A percentile compares a stretch with the other conserved stretches of the same genome.
Conservation (phyloP, 2,888 invertebrate species). For the Rotaria sp. region DNA sequence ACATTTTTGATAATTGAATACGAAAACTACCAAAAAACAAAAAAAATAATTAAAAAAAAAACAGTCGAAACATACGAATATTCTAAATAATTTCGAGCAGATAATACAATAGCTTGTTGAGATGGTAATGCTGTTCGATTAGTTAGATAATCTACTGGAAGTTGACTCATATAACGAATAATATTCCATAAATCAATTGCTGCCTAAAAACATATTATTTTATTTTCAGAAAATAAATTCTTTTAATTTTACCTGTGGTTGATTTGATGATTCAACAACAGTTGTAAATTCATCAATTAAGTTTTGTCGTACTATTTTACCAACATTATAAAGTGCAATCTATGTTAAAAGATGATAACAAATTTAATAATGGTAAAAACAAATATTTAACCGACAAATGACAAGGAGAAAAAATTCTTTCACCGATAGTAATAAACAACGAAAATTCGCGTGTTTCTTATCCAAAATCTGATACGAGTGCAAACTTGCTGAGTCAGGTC, state of each 20-base stretch:
- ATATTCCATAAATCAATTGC: neutral
- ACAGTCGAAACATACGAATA: neutral
- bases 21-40: neutral
- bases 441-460: too few relatives aligned
- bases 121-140: neutral
- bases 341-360: neutral
- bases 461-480: too few relatives aligned
- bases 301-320: neutral
- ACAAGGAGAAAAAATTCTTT: too few relatives aligned
- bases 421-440: too few relatives aligned
- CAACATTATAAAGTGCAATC: slow-evolving; percentile 27
- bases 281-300: neutral
- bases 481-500: too few relatives aligned
- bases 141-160: neutral
- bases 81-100: slow-evolving; percentile 20
- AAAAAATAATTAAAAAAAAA: too few relatives aligned
- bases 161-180: neutral
- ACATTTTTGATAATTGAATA: slow-evolving; percentile 1
- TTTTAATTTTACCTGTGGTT: neutral
- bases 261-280: slow-evolving; percentile 11
- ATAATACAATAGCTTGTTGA: neutral
- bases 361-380: too few relatives aligned
- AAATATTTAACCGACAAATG: too few relatives aligned
- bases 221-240: neutral
- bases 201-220: neutral